phyloP scores from a whole-genome alignment of 2,888 invertebrate species.

The Mythimna lalbum region DNA sequence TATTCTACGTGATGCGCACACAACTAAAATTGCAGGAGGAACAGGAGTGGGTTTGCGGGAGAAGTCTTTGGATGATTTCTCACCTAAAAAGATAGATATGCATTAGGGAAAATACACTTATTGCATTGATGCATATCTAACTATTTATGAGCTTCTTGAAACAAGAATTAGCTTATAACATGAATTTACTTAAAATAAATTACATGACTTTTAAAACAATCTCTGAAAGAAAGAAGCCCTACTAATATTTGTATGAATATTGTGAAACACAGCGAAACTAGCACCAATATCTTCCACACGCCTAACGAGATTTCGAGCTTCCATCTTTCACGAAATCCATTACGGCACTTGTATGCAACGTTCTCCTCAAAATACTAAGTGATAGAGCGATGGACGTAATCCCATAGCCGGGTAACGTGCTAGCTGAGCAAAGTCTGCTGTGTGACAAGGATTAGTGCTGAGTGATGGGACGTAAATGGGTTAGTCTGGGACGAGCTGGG shows the following conservation, averaged over 20 bases:
- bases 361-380: conserved; percentile 42
- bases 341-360: conserved; percentile 19
- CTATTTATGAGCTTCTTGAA: no score
- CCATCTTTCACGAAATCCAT: conserved; percentile 38
- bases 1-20: no score
- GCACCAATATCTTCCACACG: background rate
- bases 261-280: background rate
- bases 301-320: conserved; percentile 20
- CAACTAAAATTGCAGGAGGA: no score
- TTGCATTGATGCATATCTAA: no score
- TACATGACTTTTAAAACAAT: background rate
- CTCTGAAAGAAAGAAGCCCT: background rate
- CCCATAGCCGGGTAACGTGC: conserved; percentile 41
- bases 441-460: conserved; percentile 52
- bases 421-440: conserved; percentile 21
- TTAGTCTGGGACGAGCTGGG: conserved; percentile 41
- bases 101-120: no score
- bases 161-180: no score
- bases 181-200: background rate
- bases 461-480: conserved; percentile 54
- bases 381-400: conserved; percentile 57
- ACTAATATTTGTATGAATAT: no score
- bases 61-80: no score
- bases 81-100: no score
- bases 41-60: no score